These are phyloP conservation scores for Campoplex nolae DNA, from an alignment of 2,888 invertebrate genomes.

Conservation along the genomic window DNA sequence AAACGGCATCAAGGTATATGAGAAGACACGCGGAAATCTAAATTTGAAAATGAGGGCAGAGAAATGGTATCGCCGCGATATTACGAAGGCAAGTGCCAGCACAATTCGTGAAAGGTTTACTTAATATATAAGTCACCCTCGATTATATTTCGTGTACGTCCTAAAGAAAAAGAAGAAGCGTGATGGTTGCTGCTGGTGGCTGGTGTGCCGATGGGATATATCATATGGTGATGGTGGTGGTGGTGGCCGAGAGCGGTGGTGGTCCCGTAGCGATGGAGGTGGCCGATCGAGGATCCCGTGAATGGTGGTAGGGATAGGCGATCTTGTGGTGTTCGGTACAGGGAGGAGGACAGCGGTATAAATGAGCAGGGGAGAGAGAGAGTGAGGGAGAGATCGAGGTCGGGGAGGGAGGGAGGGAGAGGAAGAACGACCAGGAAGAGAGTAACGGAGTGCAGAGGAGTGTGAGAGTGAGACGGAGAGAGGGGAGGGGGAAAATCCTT, in stretches of 20 bases:
- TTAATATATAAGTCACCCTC: slow-evolving; percentile 15
- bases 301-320: slow-evolving; percentile 44
- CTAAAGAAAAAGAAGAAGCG: slow-evolving; percentile 8
- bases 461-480: slow-evolving; percentile 65
- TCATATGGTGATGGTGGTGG: slow-evolving; percentile 39
- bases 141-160: neutral
- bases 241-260: slow-evolving; percentile 34
- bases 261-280: slow-evolving; percentile 48
- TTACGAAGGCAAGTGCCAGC: slow-evolving; percentile 3
- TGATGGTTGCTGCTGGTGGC: slow-evolving; percentile 51
- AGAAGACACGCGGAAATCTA: neutral
- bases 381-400: slow-evolving; percentile 23
- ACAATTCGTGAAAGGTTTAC: slow-evolving; percentile 15
- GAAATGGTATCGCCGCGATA: slow-evolving; percentile 12
- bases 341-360: slow-evolving; percentile 62
- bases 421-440: slow-evolving; percentile 64
- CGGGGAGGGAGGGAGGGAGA: slow-evolving; percentile 39
- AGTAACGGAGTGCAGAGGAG: slow-evolving; percentile 50
- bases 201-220: slow-evolving; percentile 34
- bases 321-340: slow-evolving; percentile 58
- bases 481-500: slow-evolving; percentile 67
- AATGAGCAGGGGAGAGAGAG: slow-evolving; percentile 50
- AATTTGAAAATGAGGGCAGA: neutral
- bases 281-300: slow-evolving; percentile 57
- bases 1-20: neutral